Evolutionary conservation across 2,888 invertebrate genomes (phyloP).

Genomic region (Pseudanteris insignis): DNA sequence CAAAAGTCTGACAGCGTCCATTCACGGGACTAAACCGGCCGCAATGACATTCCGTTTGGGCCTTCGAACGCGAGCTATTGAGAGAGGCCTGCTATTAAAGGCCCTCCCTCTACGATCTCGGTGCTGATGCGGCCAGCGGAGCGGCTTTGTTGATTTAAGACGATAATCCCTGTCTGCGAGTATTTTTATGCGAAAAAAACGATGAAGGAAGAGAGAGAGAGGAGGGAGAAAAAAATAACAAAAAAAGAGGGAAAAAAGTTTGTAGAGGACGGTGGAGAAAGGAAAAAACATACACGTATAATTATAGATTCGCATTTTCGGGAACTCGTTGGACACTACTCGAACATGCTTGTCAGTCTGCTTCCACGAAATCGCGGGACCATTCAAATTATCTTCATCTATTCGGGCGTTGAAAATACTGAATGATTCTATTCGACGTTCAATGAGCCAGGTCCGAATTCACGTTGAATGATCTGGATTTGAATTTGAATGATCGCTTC

Average conservation of each 20-base stretch:
- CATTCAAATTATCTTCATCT: slow-evolving; percentile 43
- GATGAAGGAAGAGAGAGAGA: slow-evolving; percentile 24
- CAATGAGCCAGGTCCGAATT: slow-evolving; percentile 7
- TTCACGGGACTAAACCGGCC: slow-evolving; percentile 60
- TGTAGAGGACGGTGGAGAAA: too few species aligned
- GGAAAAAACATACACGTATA: slow-evolving; percentile 54
- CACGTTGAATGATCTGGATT: too few species aligned
- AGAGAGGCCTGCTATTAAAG: slow-evolving; percentile 63
- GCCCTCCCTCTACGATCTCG: slow-evolving; percentile 49
- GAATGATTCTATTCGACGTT: slow-evolving; percentile 31
- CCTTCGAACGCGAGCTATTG: slow-evolving; percentile 58
- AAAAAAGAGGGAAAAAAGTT: slow-evolving; percentile 50
- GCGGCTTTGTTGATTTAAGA: slow-evolving; percentile 64
- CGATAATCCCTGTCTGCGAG: slow-evolving; percentile 61
- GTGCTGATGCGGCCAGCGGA: slow-evolving; percentile 47
- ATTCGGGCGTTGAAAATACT: slow-evolving; percentile 29
- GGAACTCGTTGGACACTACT: slow-evolving; percentile 52
- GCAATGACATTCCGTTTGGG: slow-evolving; percentile 64
- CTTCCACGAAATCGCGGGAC: slow-evolving; percentile 38
- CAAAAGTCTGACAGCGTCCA: slow-evolving; percentile 49
- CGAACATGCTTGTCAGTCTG: slow-evolving; percentile 53
- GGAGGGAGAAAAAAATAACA: slow-evolving; percentile 17
- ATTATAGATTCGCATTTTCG: slow-evolving; percentile 62
- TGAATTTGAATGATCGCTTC: too few species aligned
- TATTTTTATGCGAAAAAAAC: slow-evolving; percentile 55